Evolutionary conservation across 2,888 invertebrate species (phyloP).

Genomic region (Alcis repandata): DNA sequence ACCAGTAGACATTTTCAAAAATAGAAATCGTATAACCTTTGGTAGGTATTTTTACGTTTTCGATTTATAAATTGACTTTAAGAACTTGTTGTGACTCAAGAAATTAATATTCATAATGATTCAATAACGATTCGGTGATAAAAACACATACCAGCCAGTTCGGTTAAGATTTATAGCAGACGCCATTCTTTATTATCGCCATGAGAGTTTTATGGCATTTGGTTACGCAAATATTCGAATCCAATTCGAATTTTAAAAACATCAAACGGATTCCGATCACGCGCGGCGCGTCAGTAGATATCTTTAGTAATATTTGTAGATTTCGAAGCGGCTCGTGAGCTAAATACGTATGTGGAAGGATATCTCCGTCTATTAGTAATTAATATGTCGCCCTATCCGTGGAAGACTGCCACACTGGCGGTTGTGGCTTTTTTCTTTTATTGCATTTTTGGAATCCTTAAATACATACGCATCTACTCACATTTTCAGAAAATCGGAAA

Average conservation of each 20-base stretch:
- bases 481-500: too few species aligned
- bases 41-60: conserved; percentile 4
- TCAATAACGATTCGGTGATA: conserved; percentile 30
- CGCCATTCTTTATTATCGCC: conserved; percentile 55
- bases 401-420: too few species aligned
- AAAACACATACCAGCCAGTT: conserved; percentile 29
- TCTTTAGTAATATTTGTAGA: conserved; percentile 46
- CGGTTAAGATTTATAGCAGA: conserved; percentile 40
- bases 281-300: conserved; percentile 12
- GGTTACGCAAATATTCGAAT: conserved; percentile 55
- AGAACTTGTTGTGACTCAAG: conserved; percentile 21
- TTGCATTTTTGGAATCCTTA: too few species aligned
- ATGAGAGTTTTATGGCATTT: conserved; percentile 55
- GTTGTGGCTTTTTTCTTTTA: too few species aligned
- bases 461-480: too few species aligned
- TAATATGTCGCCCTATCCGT: conserved; percentile 75
- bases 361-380: conserved; percentile 70
- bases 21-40: too few species aligned
- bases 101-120: conserved; percentile 36
- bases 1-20: background rate
- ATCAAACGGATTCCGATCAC: conserved; percentile 55
- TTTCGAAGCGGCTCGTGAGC: conserved; percentile 44
- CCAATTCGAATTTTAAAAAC: conserved; percentile 52
- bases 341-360: conserved; percentile 58
- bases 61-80: conserved; percentile 1